These are phyloP conservation scores for Ditylenchus dipsaci DNA, from an alignment of 1,140 invertebrate genomes.

Conservation along the genomic window DNA sequence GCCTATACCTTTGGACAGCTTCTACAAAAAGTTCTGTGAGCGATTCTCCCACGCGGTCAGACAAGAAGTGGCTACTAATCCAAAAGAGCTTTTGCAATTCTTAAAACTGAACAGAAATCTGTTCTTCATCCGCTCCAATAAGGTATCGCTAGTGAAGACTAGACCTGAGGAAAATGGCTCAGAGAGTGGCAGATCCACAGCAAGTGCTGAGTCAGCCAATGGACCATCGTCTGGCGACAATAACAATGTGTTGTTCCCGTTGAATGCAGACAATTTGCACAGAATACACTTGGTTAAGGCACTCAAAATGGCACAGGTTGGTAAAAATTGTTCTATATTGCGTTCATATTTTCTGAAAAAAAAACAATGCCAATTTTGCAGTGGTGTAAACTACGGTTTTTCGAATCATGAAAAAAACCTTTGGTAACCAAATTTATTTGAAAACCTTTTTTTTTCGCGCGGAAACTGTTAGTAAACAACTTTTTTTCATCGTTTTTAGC, in stretches of 20 bases:
- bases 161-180: slow-evolving; percentile 54
- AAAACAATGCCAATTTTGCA: too few species aligned
- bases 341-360: neutral
- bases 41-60: slow-evolving; percentile 55
- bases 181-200: slow-evolving; percentile 55
- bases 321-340: neutral
- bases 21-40: slow-evolving; percentile 56
- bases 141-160: slow-evolving; percentile 53
- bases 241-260: slow-evolving; percentile 53
- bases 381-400: too few species aligned
- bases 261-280: slow-evolving; percentile 51
- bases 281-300: slow-evolving; percentile 52
- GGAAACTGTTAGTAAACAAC: too few species aligned
- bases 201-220: slow-evolving; percentile 24
- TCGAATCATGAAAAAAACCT: too few species aligned
- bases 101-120: slow-evolving; percentile 54
- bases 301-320: slow-evolving; percentile 45
- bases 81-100: slow-evolving; percentile 56
- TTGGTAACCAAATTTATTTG: too few species aligned
- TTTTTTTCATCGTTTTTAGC: too few species aligned
- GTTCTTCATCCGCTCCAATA: slow-evolving; percentile 58
- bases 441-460: too few species aligned
- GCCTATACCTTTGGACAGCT: slow-evolving; percentile 55
- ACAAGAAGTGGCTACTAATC: slow-evolving; percentile 58
- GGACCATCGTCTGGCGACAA: slow-evolving; percentile 26